phyloP scores from a whole-genome alignment of 1,140 invertebrate species.

The Eurytemora carolleeae region DNA sequence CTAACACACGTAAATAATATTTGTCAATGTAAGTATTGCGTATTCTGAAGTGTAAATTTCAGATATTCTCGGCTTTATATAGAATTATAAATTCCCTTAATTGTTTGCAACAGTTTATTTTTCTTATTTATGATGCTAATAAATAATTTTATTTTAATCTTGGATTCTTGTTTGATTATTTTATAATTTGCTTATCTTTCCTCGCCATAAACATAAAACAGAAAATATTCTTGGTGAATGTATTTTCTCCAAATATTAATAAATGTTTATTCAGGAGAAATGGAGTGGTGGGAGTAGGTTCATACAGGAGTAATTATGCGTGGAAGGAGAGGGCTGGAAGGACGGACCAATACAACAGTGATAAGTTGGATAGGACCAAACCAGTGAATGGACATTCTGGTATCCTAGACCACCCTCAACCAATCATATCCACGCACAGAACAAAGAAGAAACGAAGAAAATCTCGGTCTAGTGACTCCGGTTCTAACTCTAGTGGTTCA shows the following conservation, averaged over 20 bases:
- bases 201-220: too few species aligned
- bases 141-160: too few species aligned
- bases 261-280: not conserved
- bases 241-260: not conserved
- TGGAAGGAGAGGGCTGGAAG: not conserved
- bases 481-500: not conserved
- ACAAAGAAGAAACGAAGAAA: not conserved
- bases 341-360: not conserved
- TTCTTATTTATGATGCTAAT: too few species aligned
- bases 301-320: not conserved
- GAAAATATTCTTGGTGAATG: too few species aligned
- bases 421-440: not conserved
- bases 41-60: too few species aligned
- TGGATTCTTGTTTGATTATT: too few species aligned
- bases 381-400: not conserved
- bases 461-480: not conserved
- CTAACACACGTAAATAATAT: too few species aligned
- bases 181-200: too few species aligned
- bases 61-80: too few species aligned
- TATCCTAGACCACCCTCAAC: not conserved
- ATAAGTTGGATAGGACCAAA: not conserved
- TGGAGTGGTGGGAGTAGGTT: not conserved
- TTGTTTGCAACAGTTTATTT: too few species aligned
- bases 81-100: too few species aligned
- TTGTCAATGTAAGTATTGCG: too few species aligned